These are phyloP conservation scores for Phoenicopterus ruber DNA, from an alignment of 2,113 vertebrate species.

Conservation along the genomic window DNA sequence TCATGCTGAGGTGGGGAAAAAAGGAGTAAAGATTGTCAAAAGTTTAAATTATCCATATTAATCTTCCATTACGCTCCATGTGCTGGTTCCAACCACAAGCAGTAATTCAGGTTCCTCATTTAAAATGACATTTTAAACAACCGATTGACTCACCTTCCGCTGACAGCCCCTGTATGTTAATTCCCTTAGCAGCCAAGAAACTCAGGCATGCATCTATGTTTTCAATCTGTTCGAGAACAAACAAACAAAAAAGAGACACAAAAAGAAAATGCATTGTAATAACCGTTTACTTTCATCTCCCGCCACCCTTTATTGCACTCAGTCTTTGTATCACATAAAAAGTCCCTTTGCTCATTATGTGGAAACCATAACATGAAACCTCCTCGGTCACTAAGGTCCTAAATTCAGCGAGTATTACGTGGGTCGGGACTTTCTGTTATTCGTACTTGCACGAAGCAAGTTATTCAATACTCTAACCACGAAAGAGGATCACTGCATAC, in stretches of 20 bases:
- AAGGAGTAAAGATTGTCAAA: not conserved
- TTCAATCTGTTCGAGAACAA: constrained; percentile 83
- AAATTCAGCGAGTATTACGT: not conserved
- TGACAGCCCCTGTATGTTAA: constrained; percentile 98
- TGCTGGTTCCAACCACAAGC: not conserved
- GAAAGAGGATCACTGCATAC: not conserved
- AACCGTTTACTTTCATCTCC: not conserved
- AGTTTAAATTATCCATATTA: not conserved
- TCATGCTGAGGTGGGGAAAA: not conserved
- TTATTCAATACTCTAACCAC: not conserved
- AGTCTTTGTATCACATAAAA: not conserved
- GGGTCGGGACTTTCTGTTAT: not conserved
- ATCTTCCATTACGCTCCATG: not conserved
- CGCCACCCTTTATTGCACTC: not conserved
- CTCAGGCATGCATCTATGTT: constrained; percentile 97
- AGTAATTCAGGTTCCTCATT: not conserved
- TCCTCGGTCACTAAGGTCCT: not conserved
- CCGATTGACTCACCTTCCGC: constrained; percentile 86
- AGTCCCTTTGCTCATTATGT: not conserved
- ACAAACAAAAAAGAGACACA: not conserved
- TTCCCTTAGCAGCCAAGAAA: constrained; percentile 98
- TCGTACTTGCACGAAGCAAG: not conserved
- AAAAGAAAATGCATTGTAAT: constrained; percentile 4
- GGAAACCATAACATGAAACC: not conserved
- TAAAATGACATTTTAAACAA: not conserved